A percentile compares a stretch with the other conserved stretches of the same genome.
These are phyloP conservation scores for Gymnoscelis rufifasciata DNA, from an alignment of 2,888 invertebrate species.

Conservation along the genomic window DNA sequence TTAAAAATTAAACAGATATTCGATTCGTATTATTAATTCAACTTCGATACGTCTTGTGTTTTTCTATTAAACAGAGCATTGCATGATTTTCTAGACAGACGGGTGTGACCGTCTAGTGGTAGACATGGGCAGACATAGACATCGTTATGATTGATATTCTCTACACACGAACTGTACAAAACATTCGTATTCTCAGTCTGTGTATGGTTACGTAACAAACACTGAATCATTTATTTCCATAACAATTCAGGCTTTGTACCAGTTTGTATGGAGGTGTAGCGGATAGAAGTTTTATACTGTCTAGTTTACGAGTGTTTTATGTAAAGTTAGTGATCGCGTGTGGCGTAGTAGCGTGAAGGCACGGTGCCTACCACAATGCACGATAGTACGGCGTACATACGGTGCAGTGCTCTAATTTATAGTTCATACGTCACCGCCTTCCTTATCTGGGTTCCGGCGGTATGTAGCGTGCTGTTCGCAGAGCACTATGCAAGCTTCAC, in stretches of 20 bases:
- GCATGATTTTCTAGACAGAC: conserved; percentile 16
- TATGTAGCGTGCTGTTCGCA: conserved; percentile 38
- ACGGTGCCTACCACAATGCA: conserved; percentile 26
- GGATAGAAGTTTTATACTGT: conserved; percentile 39
- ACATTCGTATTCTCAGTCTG: conserved; percentile 30
- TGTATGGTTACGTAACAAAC: conserved; percentile 14
- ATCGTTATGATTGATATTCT: conserved; percentile 40
- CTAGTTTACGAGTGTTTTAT: conserved; percentile 48
- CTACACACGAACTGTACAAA: conserved; percentile 31
- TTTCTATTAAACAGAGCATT: conserved; percentile 21
- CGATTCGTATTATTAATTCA: neutral
- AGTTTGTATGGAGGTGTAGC: conserved; percentile 19
- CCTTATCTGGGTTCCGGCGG: conserved; percentile 53
- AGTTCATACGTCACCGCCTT: conserved; percentile 44
- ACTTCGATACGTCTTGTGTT: neutral
- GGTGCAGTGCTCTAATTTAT: conserved; percentile 37
- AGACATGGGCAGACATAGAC: conserved; percentile 13
- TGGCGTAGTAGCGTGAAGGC: conserved; percentile 21
- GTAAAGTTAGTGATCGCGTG: conserved; percentile 49
- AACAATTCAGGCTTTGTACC: conserved; percentile 20
- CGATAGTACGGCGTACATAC: conserved; percentile 20
- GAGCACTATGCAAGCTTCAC: conserved; percentile 46
- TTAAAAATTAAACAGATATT: too few species aligned
- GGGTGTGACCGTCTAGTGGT: conserved; percentile 28
- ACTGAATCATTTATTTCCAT: conserved; percentile 21